Conservation (phyloP, 2,888 invertebrate genomes). For the Trichopoda pennipes region DNA sequence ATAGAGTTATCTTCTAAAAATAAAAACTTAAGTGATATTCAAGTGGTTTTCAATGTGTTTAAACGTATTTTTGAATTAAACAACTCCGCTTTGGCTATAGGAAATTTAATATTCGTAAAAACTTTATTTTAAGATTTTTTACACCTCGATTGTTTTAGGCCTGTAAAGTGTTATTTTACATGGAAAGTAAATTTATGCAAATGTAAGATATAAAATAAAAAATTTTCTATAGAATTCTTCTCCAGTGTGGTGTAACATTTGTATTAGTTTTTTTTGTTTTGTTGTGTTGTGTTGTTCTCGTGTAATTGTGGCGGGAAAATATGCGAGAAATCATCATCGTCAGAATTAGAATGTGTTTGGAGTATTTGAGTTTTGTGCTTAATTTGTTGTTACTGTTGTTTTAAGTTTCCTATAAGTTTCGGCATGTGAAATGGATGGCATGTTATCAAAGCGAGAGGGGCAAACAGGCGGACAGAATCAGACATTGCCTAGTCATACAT, state of each 20-base stretch:
- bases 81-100: too few relatives aligned
- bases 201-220: too few relatives aligned
- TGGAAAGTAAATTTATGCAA: too few relatives aligned
- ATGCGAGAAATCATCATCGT: constrained; percentile 67
- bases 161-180: too few relatives aligned
- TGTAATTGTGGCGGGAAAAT: constrained; percentile 67
- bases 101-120: too few relatives aligned
- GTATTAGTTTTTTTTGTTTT: constrained; percentile 6
- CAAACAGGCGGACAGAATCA: constrained; percentile 64
- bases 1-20: too few relatives aligned
- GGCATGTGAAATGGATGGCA: constrained; percentile 55
- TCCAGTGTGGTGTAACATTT: constrained; percentile 18
- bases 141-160: too few relatives aligned
- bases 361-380: constrained; percentile 57
- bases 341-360: constrained; percentile 76
- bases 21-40: too few relatives aligned
- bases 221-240: constrained; percentile 32
- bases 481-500: constrained; percentile 53
- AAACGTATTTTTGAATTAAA: too few relatives aligned
- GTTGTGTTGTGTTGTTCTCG: constrained; percentile 1
- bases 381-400: constrained; percentile 31
- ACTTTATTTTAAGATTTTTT: too few relatives aligned
- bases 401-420: constrained; percentile 71
- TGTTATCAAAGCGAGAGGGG: constrained; percentile 53
- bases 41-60: too few relatives aligned